These are phyloP conservation scores for Triplophysa dalaica DNA, from an alignment of 2,113 vertebrate genomes.

Conservation along the genomic window DNA sequence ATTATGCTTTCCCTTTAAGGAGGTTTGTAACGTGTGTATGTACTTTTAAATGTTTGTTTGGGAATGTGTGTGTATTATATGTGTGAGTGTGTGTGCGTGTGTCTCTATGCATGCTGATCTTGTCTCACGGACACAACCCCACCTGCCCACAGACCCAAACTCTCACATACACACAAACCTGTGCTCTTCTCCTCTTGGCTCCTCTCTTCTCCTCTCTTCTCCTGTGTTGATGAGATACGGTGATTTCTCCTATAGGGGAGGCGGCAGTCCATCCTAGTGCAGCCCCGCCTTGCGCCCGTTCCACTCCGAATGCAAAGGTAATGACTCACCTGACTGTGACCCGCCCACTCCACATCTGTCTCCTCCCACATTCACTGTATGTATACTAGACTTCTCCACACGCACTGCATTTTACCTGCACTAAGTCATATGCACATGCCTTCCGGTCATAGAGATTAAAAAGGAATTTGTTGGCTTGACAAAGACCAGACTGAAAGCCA, in stretches of 20 bases:
- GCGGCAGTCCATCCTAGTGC: slow-evolving; percentile 84
- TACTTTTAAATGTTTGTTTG: slow-evolving; percentile 31
- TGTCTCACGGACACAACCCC: slow-evolving; percentile 49
- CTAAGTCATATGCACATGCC: slow-evolving; percentile 10
- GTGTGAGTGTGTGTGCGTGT: slow-evolving; percentile 26
- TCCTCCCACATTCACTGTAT: slow-evolving; percentile 63
- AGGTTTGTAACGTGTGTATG: slow-evolving; percentile 28
- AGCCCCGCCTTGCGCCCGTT: slow-evolving; percentile 79
- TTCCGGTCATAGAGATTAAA: neutral
- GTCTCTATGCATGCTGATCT: slow-evolving; percentile 47
- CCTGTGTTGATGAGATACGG: slow-evolving; percentile 81
- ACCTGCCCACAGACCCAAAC: slow-evolving; percentile 21
- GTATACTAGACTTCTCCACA: slow-evolving; percentile 51
- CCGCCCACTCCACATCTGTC: slow-evolving; percentile 66
- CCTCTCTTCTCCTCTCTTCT: slow-evolving; percentile 52
- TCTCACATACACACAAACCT: slow-evolving; percentile 46
- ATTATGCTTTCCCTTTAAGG: neutral
- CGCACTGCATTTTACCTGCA: neutral
- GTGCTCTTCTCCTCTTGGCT: slow-evolving; percentile 40
- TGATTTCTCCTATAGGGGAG: slow-evolving; percentile 84
- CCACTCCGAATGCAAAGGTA: slow-evolving; percentile 81
- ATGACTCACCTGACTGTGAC: slow-evolving; percentile 68
- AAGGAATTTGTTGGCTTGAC: neutral
- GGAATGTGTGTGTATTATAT: slow-evolving; percentile 25
- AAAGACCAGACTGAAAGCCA: neutral